phyloP scores from a whole-genome alignment of 2,113 vertebrate genomes.

The Phylloscopus whistleri region DNA sequence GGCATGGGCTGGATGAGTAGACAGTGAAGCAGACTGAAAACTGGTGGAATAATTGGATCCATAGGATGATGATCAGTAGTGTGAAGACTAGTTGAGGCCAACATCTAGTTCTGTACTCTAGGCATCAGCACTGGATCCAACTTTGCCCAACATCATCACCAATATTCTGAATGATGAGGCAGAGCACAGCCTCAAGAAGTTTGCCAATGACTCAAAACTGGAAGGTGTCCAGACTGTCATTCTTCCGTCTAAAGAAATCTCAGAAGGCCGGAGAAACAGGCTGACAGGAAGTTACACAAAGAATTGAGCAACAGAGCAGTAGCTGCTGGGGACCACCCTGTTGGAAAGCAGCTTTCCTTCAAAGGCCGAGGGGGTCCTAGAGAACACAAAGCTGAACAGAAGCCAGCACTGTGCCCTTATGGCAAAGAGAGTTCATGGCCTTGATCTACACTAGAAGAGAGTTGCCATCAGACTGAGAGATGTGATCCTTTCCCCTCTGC shows the following conservation, averaged over 20 bases:
- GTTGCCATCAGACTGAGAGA: not conserved
- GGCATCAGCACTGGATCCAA: not conserved
- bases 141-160: not conserved
- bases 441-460: too few species aligned
- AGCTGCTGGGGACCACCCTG: not conserved
- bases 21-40: not conserved
- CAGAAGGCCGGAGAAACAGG: not conserved
- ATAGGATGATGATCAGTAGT: not conserved
- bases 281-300: not conserved
- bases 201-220: not conserved
- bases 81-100: not conserved
- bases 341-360: not conserved
- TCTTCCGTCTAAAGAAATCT: not conserved
- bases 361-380: rapidly evolving
- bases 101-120: not conserved
- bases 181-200: not conserved
- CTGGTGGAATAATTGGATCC: not conserved
- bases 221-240: not conserved
- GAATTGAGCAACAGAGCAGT: not conserved
- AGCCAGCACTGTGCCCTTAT: not conserved
- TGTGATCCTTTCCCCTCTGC: not conserved
- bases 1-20: not conserved
- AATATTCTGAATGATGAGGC: not conserved
- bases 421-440: not conserved
- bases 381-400: not conserved